Base-by-base conservation (phyloP, 2,113 vertebrate species). In the Pavo muticus region DNA sequence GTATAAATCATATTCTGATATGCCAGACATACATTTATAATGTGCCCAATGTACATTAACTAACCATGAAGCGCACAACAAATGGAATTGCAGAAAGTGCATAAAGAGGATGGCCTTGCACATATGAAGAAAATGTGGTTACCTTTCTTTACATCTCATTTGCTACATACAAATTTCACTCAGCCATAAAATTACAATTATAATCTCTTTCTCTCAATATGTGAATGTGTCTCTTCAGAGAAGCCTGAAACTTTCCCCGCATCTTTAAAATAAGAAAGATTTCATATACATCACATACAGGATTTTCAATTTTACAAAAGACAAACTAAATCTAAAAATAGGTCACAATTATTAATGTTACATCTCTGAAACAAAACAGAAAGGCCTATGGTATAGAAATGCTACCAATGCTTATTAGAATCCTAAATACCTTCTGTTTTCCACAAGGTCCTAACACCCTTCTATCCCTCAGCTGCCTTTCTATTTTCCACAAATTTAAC, bases 1-100 rank as follows among this genome's bases (percentile, higher is more conserved):
- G 56, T 45, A 96, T 76, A 97, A 91, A 97, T 94, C 83, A 96
- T 54, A 88, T 70, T 91, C 45, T 87, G 90, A 84, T 92, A 93
- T 44, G 69, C 63, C 85, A 94, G 87, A 94, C 85, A 42, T 84
- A 67, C 83, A 88, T 90, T 93, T 90, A 45, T 50, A 93, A 90
- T 40, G 75, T 47, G 52, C 60, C 42, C 92, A 81, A 60, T 1
- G 21, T 11, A 63, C 76, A 93, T 87, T 92, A 96, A 88, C 44
- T 72, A 82, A 95, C 88, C 82, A 90, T 45, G 60, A 74, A 70
- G 63, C 3, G 21, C 8, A 11, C 84, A 89, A 88, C 78, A 47
- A 71, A 93, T 73, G 71, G n/a, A 92, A 88, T 45, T 65, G 71
- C 7, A 93, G 64, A 90, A 93, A 87, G 15, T 70, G 39, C 70